A percentile compares a stretch with the other conserved stretches of the same genome.
Evolutionary conservation across 2,797 vertebrate species (phyloP).

Genomic region (Pterois miles): DNA sequence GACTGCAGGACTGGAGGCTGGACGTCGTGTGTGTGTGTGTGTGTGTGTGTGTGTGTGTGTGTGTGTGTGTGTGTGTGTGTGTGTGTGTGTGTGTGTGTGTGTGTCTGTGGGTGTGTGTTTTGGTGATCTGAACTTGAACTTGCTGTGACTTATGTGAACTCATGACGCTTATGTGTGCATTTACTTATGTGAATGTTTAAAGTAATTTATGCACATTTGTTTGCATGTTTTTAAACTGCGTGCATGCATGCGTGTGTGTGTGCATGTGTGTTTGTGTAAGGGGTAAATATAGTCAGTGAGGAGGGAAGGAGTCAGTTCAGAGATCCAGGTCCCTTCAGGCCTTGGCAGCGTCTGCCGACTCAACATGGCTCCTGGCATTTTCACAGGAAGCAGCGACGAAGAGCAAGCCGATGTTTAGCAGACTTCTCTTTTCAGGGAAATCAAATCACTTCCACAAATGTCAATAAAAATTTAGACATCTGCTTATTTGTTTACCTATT

Average conservation of each 20-base stretch:
- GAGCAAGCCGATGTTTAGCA: constrained; percentile 24
- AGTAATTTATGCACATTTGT: neutral
- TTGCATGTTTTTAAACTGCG: neutral
- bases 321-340: constrained; percentile 45
- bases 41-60: neutral
- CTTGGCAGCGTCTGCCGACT: constrained; percentile 56
- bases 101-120: constrained; percentile 16
- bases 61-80: neutral
- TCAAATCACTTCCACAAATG: constrained; percentile 5
- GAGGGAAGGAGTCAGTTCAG: constrained; percentile 28
- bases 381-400: constrained; percentile 17
- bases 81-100: neutral
- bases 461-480: constrained; percentile 29
- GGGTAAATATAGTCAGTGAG: constrained; percentile 31
- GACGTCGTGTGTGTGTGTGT: constrained; percentile 6
- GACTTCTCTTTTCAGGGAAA: neutral
- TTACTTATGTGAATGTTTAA: neutral
- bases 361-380: constrained; percentile 27
- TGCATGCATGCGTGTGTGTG: neutral
- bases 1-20: constrained; percentile 52
- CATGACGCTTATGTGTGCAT: neutral
- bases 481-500: neutral
- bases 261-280: neutral
- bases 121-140: constrained; percentile 3
- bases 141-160: neutral